phyloP scores from a whole-genome alignment of 2,113 vertebrate genomes.

The Struthio camelus region DNA sequence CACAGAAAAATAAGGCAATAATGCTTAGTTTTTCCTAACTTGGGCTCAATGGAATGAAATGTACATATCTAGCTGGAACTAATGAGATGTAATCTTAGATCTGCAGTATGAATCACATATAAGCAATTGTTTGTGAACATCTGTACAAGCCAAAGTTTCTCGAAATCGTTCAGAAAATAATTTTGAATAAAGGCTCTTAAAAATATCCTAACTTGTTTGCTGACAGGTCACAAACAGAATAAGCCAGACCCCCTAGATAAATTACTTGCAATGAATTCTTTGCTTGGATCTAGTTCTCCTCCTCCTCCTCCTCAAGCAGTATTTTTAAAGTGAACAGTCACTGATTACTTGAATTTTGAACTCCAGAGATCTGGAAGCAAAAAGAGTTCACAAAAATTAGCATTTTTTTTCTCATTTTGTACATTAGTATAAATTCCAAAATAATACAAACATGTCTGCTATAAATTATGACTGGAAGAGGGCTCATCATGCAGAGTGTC shows the following conservation, averaged over 20 bases:
- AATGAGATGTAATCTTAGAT: background rate
- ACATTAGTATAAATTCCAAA: background rate
- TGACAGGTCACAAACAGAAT: background rate
- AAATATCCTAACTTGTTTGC: background rate
- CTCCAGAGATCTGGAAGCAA: background rate
- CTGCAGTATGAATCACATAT: background rate
- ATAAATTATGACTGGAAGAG: background rate
- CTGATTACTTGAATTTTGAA: background rate
- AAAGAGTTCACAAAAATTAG: background rate
- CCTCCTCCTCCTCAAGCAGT: background rate
- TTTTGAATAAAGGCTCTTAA: background rate
- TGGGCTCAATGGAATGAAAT: background rate
- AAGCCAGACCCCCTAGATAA: background rate
- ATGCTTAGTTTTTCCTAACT: background rate
- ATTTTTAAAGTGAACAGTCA: slow-evolving; percentile 25
- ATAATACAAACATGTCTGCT: background rate
- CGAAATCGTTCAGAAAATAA: background rate
- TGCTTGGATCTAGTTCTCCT: background rate
- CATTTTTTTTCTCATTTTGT: background rate
- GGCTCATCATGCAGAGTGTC: background rate
- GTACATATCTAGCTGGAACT: background rate
- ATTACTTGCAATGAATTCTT: slow-evolving; percentile 12
- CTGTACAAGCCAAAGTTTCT: background rate
- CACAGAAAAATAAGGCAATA: background rate
- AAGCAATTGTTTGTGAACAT: background rate